Evolutionary conservation across 1,140 invertebrate species (phyloP).

Genomic region (Atta cephalotes): DNA sequence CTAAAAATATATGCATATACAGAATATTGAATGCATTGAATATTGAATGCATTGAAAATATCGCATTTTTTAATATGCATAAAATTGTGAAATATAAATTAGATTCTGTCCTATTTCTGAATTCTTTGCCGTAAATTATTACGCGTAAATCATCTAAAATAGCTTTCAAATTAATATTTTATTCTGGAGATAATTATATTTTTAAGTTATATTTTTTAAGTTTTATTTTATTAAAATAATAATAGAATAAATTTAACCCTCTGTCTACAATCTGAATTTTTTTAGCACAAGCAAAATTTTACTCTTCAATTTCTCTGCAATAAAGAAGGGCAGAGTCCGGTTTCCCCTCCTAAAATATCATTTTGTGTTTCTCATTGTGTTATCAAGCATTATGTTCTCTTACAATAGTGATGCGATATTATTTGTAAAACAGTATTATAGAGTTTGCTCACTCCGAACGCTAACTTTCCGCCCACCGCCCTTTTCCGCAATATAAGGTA

Average conservation of each 20-base stretch:
- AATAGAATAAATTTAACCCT: no score
- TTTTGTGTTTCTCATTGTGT: not conserved
- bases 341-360: not conserved
- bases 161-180: not conserved
- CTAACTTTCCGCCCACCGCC: not conserved
- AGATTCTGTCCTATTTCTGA: not conserved
- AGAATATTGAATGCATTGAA: not conserved
- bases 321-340: no score
- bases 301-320: no score
- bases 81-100: not conserved
- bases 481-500: not conserved
- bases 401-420: slow-evolving; percentile 10
- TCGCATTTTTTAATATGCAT: not conserved
- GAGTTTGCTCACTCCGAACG: slow-evolving; percentile 18
- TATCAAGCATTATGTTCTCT: not conserved
- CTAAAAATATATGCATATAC: not conserved
- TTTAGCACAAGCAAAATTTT: no score
- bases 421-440: slow-evolving; percentile 32
- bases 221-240: no score
- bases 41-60: not conserved
- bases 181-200: no score
- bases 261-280: no score
- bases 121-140: not conserved
- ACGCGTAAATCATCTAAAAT: not conserved
- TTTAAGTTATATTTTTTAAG: no score